Conservation (phyloP, 1,140 invertebrate species). For the Dreissena polymorpha region DNA sequence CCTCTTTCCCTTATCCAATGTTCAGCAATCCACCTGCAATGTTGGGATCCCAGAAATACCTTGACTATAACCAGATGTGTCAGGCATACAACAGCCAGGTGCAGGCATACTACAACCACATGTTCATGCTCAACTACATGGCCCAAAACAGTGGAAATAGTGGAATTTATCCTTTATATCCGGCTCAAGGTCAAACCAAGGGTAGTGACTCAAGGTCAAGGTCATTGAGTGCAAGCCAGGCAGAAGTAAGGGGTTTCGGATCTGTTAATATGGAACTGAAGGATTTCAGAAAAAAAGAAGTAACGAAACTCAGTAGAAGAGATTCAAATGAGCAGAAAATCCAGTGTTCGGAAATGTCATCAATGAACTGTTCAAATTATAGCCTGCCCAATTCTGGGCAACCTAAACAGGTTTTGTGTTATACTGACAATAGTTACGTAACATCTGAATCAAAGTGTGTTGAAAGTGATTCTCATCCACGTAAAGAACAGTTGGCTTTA, state of each 20-base stretch:
- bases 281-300: not conserved
- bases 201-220: not conserved
- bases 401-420: not conserved
- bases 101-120: slow-evolving; percentile 32
- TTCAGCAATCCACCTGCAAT: not conserved
- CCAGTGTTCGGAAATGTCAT: not conserved
- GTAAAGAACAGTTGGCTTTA: not conserved
- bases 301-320: not conserved
- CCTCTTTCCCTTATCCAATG: too few relatives aligned
- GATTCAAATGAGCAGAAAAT: not conserved
- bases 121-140: slow-evolving; percentile 45
- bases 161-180: not conserved
- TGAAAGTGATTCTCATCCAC: not conserved
- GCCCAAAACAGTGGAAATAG: not conserved
- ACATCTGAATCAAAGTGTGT: slow-evolving; percentile 3
- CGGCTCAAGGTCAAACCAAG: too few relatives aligned
- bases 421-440: too few relatives aligned
- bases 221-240: not conserved
- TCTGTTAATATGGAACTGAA: not conserved
- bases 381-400: not conserved
- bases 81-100: slow-evolving; percentile 5
- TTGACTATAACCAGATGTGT: not conserved
- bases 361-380: not conserved
- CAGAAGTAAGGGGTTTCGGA: not conserved
- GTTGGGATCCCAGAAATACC: not conserved